Conservation (phyloP, 92 coral and sea anemone genomes). For the Muricea muricata region DNA sequence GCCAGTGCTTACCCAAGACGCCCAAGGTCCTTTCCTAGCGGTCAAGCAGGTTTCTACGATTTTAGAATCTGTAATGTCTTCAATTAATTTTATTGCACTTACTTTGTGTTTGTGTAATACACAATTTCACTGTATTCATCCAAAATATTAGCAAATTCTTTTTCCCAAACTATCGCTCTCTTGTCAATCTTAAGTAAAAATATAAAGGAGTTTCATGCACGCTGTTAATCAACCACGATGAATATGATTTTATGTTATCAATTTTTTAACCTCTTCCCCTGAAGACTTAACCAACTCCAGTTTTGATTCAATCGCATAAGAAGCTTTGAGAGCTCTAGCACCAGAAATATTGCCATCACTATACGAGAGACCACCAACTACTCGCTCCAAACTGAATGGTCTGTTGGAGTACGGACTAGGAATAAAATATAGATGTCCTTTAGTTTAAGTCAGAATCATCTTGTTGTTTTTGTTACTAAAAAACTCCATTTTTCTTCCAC, state of each 20-base stretch:
- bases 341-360: slow-evolving; percentile 32
- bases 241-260: no score
- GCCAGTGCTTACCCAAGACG: no score
- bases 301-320: slow-evolving; percentile 36
- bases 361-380: slow-evolving; percentile 71
- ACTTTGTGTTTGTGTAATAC: slow-evolving; percentile 32
- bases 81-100: no score
- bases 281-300: slow-evolving; percentile 22
- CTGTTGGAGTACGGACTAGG: slow-evolving; percentile 42
- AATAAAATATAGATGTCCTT: slow-evolving; percentile 45
- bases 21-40: no score
- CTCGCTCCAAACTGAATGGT: slow-evolving; percentile 53
- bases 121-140: slow-evolving; percentile 15
- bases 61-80: no score
- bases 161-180: slow-evolving; percentile 68
- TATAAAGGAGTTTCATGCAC: neutral
- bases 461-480: no score
- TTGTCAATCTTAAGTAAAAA: slow-evolving; percentile 56
- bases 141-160: slow-evolving; percentile 59
- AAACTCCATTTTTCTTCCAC: neutral
- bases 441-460: slow-evolving; percentile 23
- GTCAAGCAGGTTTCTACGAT: no score
- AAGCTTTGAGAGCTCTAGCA: slow-evolving; percentile 36
- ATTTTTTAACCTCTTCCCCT: slow-evolving; percentile 2
- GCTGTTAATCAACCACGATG: no score